phyloP scores from a whole-genome alignment of 1,140 invertebrate species.

The Paralvinella palmiformis region DNA sequence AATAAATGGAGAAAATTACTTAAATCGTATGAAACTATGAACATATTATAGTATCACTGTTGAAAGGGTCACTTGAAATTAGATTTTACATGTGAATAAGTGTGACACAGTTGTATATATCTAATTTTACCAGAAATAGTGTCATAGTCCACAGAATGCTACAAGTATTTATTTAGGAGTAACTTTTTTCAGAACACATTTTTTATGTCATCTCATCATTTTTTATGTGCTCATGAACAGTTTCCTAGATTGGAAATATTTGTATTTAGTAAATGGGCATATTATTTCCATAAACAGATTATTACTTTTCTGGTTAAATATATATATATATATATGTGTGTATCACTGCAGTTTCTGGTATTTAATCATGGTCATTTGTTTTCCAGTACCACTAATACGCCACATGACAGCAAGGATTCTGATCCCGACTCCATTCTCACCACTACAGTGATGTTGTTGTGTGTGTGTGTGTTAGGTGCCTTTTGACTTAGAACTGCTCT shows the following conservation, averaged over 20 bases:
- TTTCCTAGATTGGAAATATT: background rate
- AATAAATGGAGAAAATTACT: too few relatives aligned
- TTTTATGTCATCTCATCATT: background rate
- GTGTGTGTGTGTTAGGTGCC: too few relatives aligned
- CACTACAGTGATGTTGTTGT: constrained; percentile 75
- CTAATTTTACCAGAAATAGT: too few relatives aligned
- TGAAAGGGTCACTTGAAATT: too few relatives aligned
- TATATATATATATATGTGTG: background rate
- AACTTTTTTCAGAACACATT: too few relatives aligned
- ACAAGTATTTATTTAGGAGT: too few relatives aligned
- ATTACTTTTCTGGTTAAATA: background rate
- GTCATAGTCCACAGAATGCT: too few relatives aligned
- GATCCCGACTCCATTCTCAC: constrained; percentile 83
- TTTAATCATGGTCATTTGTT: constrained; percentile 10
- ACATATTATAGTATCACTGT: too few relatives aligned
- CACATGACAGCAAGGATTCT: constrained; percentile 93
- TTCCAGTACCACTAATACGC: constrained; percentile 78
- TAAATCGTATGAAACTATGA: too few relatives aligned
- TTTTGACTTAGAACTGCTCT: too few relatives aligned
- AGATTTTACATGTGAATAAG: too few relatives aligned
- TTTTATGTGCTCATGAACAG: background rate
- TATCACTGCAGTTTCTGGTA: background rate
- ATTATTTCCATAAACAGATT: background rate
- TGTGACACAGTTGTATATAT: too few relatives aligned
- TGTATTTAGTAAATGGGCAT: background rate